Base-by-base conservation (phyloP, 2,888 invertebrate species). In the Chelonus formosanus region DNA sequence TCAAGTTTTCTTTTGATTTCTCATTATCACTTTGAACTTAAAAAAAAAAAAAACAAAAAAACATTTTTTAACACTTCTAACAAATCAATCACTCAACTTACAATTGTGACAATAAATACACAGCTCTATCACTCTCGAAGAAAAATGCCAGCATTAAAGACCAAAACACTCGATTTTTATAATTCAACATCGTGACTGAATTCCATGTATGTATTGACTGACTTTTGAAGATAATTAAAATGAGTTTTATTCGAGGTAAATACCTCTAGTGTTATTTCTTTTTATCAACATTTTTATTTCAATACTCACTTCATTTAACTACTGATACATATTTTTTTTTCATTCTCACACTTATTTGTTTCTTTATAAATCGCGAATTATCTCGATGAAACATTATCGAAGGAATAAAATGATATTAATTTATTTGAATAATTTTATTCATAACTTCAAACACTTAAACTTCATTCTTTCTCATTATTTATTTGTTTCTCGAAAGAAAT, bases 211-310 rank as follows among this genome's bases (percentile, higher is more conserved):
- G 4, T 7, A 31, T 54, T 31, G 5, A 10, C 31, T 48, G 45
- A 53, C 34, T 62, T 32, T 20, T 5, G 6, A 34, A 44, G 40
- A 62, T 10, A 7, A 32, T 57, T 43, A 10, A 36, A 32, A 32
- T 36, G 35, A 44, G 35, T 52, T 34, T 50, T 40, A 20, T 45
- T 60, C 67, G 68, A 70, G 70, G 66, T 69, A 73, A 68, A 69
- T 71, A 69, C 67, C 71, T 71, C 71, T 71, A 69, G 68, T 70
- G 69, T 69, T 71, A 71, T 65, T 70, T 65, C 69, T 64, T 65
- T 58, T 20, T 20, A 20, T 20, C 20, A 20, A 20, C 20, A 20
- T 20, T 20, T 20, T 20, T 20, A 20, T 20, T 20, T 20, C 20
- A 20, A 20, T 20, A 20, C 20, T 20, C 20, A 20, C 20, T 20